These are phyloP conservation scores for Drosophila kambysellisi DNA, from an alignment of 2,888 invertebrate genomes.

Conservation along the genomic window DNA sequence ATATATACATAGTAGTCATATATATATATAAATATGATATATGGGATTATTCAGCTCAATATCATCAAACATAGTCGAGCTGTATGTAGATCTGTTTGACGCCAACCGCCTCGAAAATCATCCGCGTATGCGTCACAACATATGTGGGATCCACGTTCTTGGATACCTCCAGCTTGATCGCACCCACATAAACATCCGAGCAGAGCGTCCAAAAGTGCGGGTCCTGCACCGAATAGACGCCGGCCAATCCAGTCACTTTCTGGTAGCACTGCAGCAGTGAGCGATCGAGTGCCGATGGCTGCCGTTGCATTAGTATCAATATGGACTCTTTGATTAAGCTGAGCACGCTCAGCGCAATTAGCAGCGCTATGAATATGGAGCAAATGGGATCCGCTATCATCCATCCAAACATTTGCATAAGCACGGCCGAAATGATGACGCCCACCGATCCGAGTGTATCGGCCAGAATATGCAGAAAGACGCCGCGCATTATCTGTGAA, in stretches of 20 bases:
- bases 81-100: slow-evolving; percentile 97
- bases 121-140: slow-evolving; percentile 95
- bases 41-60: slow-evolving; percentile 18
- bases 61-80: slow-evolving; percentile 91
- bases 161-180: slow-evolving; percentile 97
- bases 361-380: slow-evolving; percentile 96
- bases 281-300: slow-evolving; percentile 93
- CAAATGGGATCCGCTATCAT: slow-evolving; percentile 99
- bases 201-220: slow-evolving; percentile 99
- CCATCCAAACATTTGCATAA: slow-evolving; percentile 98
- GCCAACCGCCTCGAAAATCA: slow-evolving; percentile 97
- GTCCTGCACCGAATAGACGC: slow-evolving; percentile 98
- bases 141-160: slow-evolving; percentile 96
- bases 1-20: slow-evolving; percentile 61
- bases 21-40: slow-evolving; percentile 22
- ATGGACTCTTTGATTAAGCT: slow-evolving; percentile 94
- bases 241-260: slow-evolving; percentile 94
- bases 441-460: slow-evolving; percentile 98
- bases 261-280: slow-evolving; percentile 95
- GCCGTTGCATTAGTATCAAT: slow-evolving; percentile 96
- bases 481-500: slow-evolving; percentile 97
- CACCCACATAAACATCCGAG: slow-evolving; percentile 96
- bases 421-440: slow-evolving; percentile 96
- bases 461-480: slow-evolving; percentile 97
- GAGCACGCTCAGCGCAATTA: slow-evolving; percentile 95